These are phyloP conservation scores for Phoenoteleia sp. DNA, from an alignment of 2,888 invertebrate genomes.

Conservation along the genomic window DNA sequence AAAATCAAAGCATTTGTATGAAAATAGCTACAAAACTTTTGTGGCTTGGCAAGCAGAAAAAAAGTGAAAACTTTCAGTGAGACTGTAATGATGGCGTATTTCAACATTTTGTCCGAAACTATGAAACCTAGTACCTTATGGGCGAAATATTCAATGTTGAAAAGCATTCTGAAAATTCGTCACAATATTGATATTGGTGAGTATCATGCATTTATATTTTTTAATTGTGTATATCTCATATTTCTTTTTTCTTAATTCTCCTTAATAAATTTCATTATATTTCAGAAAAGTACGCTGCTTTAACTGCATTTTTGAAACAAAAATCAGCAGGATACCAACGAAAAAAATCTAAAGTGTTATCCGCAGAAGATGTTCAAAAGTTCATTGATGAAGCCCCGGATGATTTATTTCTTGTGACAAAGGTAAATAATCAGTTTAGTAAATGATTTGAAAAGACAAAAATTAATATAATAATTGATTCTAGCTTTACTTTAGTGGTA, in stretches of 20 bases:
- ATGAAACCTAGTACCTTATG: constrained; percentile 34
- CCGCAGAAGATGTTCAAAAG: constrained; percentile 24
- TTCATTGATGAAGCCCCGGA: constrained; percentile 36
- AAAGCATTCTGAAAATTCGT: constrained; percentile 20
- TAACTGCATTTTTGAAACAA: constrained; percentile 19
- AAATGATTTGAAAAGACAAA: neutral
- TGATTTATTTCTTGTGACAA: constrained; percentile 27
- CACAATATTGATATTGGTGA: constrained; percentile 29
- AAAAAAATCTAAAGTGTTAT: constrained; percentile 27
- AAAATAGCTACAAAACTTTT: constrained; percentile 16
- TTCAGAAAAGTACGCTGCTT: constrained; percentile 26
- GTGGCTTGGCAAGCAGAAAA: constrained; percentile 30
- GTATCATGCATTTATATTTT: constrained; percentile 1
- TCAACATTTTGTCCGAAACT: constrained; percentile 19
- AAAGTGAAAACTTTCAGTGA: constrained; percentile 15
- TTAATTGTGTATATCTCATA: neutral
- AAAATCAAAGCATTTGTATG: constrained; percentile 38
- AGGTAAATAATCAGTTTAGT: constrained; percentile 26
- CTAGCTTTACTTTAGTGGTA: neutral
- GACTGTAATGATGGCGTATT: constrained; percentile 31
- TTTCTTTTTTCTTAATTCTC: neutral
- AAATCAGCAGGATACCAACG: constrained; percentile 9
- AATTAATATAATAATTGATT: neutral
- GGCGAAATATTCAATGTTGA: constrained; percentile 46
- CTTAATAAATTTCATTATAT: constrained; percentile 1